A percentile compares a stretch with the other conserved stretches of the same genome.
Conservation (phyloP, 2,113 vertebrate genomes). For the Struthio camelus region DNA sequence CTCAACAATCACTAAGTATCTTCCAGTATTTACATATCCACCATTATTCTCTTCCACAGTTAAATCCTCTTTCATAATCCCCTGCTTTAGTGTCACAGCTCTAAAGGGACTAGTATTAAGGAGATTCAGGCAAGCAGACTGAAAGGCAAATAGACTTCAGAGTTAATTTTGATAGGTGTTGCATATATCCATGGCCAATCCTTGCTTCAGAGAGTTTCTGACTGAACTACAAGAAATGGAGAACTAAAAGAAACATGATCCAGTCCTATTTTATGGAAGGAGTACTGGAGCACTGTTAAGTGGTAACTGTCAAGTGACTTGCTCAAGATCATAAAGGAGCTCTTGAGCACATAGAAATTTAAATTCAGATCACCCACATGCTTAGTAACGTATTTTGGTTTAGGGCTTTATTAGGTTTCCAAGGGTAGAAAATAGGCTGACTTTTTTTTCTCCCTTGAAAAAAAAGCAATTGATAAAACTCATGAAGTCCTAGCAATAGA, state of each 20-base stretch:
- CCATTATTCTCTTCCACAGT: not conserved
- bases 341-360: not conserved
- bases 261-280: not conserved
- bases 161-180: conserved; percentile 14
- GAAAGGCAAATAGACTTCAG: not conserved
- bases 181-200: not conserved
- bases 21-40: conserved; percentile 11
- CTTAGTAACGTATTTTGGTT: conserved; percentile 1
- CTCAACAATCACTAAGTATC: not conserved
- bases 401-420: not conserved
- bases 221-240: not conserved
- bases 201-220: not conserved
- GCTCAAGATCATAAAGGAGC: not conserved
- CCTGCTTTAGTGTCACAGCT: not conserved
- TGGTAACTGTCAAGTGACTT: not conserved
- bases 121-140: not conserved
- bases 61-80: conserved; percentile 2
- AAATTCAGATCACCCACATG: not conserved
- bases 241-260: not conserved
- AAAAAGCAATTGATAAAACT: not conserved
- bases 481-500: not conserved
- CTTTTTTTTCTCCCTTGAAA: not conserved
- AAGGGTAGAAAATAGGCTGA: not conserved
- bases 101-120: not conserved
- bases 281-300: not conserved